Conservation (phyloP, 2,888 invertebrate species). For the Andrena praecox region DNA sequence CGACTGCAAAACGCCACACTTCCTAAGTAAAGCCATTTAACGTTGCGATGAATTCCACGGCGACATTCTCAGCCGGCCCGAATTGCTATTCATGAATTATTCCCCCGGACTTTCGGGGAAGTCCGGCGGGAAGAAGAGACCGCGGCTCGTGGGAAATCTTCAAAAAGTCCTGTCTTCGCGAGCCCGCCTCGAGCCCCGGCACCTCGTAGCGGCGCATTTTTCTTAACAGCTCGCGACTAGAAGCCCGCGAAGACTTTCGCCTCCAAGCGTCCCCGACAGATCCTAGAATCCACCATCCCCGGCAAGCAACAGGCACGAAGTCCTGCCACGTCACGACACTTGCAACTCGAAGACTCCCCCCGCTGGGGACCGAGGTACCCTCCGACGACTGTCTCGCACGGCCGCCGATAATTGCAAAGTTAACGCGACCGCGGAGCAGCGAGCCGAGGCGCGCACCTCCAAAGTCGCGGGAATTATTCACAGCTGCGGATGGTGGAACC, state of each 20-base stretch:
- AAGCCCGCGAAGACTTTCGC: constrained; percentile 32
- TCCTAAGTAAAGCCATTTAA: constrained; percentile 50
- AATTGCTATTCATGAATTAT: constrained; percentile 55
- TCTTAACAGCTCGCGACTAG: constrained; percentile 31
- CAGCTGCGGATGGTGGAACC: constrained; percentile 45
- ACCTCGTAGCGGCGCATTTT: constrained; percentile 26
- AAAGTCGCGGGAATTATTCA: constrained; percentile 45
- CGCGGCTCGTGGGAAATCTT: constrained; percentile 23
- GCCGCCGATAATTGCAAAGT: constrained; percentile 30
- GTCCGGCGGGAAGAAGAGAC: neutral
- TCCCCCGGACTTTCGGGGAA: constrained; percentile 22
- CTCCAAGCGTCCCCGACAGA: neutral
- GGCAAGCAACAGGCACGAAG: neutral
- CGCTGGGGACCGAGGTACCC: too few relatives aligned
- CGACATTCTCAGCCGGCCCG: constrained; percentile 48
- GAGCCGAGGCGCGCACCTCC: constrained; percentile 2
- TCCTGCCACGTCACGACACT: too few relatives aligned
- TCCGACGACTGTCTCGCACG: neutral
- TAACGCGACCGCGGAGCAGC: constrained; percentile 13
- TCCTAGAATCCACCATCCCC: neutral
- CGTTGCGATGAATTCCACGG: constrained; percentile 43
- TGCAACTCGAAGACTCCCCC: neutral
- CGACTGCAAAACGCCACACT: constrained; percentile 51
- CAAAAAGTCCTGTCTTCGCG: constrained; percentile 17
- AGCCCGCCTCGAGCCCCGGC: neutral